These are phyloP conservation scores for Geophilus truncorum DNA, from an alignment of 2,888 invertebrate genomes.

Conservation along the genomic window DNA sequence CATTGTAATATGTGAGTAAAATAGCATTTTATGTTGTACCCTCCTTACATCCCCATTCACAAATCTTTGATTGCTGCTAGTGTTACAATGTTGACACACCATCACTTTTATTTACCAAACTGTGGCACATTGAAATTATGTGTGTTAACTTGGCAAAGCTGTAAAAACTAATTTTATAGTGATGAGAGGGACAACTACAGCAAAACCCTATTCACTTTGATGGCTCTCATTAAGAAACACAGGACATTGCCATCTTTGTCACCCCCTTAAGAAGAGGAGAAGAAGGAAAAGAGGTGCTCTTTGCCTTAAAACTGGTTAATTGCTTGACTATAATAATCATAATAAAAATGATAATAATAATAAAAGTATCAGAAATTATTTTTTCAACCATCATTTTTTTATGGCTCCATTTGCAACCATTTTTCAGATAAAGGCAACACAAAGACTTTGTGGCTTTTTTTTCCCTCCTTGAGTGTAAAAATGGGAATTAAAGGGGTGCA, in stretches of 20 bases:
- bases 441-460: background rate
- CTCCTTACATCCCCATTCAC: no score
- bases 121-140: background rate
- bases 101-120: background rate
- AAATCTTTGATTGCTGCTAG: no score
- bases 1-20: no score
- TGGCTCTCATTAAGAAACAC: background rate
- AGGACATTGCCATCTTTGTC: background rate
- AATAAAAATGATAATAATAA: background rate
- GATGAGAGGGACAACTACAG: background rate
- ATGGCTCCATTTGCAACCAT: background rate
- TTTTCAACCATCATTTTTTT: background rate
- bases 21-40: no score
- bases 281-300: background rate
- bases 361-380: background rate
- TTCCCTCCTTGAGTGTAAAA: no score
- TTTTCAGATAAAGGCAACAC: background rate
- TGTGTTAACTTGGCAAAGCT: background rate
- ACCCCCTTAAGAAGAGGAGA: background rate
- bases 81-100: background rate
- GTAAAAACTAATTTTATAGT: background rate
- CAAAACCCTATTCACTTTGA: background rate
- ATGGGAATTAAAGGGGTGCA: background rate
- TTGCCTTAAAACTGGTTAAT: background rate
- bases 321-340: background rate